These are phyloP conservation scores for Pterocles burchelli DNA, from an alignment of 2,113 vertebrate genomes.

Conservation along the genomic window DNA sequence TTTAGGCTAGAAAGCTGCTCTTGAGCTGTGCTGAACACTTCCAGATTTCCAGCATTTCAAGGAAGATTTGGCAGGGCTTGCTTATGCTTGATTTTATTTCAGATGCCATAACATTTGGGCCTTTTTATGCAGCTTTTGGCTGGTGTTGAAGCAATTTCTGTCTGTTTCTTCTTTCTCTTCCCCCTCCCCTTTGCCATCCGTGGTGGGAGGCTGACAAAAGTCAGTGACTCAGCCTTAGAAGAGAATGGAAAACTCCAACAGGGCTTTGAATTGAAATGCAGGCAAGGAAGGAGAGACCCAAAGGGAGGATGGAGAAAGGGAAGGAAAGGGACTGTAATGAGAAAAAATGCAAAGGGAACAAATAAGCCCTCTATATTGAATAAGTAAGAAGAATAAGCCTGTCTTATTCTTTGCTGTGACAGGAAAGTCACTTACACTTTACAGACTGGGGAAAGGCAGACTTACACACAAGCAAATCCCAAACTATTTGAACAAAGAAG, in stretches of 20 bases:
- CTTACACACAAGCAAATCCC: not conserved
- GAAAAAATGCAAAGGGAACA: not conserved
- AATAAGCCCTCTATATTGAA: not conserved
- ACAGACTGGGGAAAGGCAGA: not conserved
- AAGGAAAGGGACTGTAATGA: not conserved
- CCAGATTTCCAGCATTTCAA: slow-evolving; percentile 66
- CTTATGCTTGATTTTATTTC: slow-evolving; percentile 48
- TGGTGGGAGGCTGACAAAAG: slow-evolving; percentile 59
- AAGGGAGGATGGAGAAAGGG: slow-evolving; percentile 47
- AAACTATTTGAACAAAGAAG: not conserved
- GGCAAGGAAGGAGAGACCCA: slow-evolving; percentile 58
- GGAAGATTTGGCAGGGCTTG: slow-evolving; percentile 42
- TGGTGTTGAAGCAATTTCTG: slow-evolving; percentile 35
- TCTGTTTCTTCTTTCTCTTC: slow-evolving; percentile 62
- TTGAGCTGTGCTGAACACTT: not conserved
- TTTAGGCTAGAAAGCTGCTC: not conserved
- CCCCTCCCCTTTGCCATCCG: slow-evolving; percentile 44
- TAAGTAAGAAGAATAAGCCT: not conserved
- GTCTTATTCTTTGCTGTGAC: not conserved
- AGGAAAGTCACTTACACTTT: not conserved
- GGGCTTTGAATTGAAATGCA: slow-evolving; percentile 44
- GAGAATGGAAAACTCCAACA: slow-evolving; percentile 63
- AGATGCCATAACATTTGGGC: slow-evolving; percentile 54
- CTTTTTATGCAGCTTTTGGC: slow-evolving; percentile 56
- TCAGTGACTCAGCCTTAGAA: slow-evolving; percentile 57